Evolutionary conservation across 1,140 invertebrate species (phyloP), one percentile per base, ranked within the genome.

Genomic region (Aphis craccivora): DNA sequence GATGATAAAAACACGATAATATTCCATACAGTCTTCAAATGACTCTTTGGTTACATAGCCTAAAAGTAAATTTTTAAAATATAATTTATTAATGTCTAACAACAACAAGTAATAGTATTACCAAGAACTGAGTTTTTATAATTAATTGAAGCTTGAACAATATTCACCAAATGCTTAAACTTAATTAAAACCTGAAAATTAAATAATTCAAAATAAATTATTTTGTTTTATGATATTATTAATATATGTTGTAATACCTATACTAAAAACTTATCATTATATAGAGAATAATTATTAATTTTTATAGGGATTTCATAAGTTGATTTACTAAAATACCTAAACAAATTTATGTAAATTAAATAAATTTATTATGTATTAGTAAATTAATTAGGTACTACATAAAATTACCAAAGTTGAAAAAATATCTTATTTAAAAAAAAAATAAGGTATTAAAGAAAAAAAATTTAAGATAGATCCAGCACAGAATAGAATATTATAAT

Each of bases 111-210:
- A n/a, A 40, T 87, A 91, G 43, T 84, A 86, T 93, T 93, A 93
- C 91, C 91, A 84, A 93, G 48, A 53, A 93, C 25, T 55, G 91
- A 86, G 40, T 93, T 93, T 84, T 93, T 93, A 25, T 93, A 93
- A 83, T 93, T 93, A 2, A 93, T 84, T 18, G 91, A 93, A 55
- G 91, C 91, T 93, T 93, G 91, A 40, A 93, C 35, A 93, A 93
- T 93, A 83, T 93, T 93, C 23, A 93, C 20, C 81, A 83, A 86
- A 40, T 45, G 45, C 1, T 86, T 93, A 40, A 93, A 55, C 20
- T 83, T 84, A 53, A 93, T 53, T 84, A 93, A 84, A 20, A 93
- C 91, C 91, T 93, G 81, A 25, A 83, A 91, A 81, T 81, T 51
- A 40, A 91, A 67, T n/a, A 67, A 1, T 67, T n/a, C 14, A 67